Conservation (phyloP, 1,140 invertebrate genomes). For the Calosoma granatense region DNA sequence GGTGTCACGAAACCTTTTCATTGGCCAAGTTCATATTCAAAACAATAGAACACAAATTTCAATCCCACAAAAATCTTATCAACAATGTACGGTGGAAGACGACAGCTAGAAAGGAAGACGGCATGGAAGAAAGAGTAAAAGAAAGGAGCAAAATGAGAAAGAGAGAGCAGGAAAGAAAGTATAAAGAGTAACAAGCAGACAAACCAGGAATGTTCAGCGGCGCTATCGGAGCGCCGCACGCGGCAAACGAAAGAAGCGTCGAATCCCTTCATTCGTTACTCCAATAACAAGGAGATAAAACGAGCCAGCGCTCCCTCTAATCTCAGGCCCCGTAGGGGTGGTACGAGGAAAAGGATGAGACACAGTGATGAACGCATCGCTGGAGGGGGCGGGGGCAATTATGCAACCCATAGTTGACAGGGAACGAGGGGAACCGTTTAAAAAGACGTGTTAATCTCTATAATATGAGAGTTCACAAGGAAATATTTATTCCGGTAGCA, state of each 20-base stretch:
- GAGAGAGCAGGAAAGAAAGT: background rate
- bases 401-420: no score
- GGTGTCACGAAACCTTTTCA: no score
- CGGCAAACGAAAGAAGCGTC: background rate
- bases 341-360: background rate
- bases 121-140: no score
- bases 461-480: no score
- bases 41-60: background rate
- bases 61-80: background rate
- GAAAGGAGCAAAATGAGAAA: background rate
- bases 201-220: no score
- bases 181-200: background rate
- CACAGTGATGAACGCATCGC: no score
- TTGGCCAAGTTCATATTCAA: background rate
- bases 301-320: background rate
- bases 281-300: conserved; percentile 8
- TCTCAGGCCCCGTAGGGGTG: background rate
- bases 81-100: no score
- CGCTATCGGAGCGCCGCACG: background rate
- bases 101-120: no score
- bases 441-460: background rate
- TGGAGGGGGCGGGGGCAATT: background rate
- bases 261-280: background rate
- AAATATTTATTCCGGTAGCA: no score
- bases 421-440: background rate